Base-by-base conservation (phyloP, 2,113 vertebrate genomes). In the Nettapus auritus region DNA sequence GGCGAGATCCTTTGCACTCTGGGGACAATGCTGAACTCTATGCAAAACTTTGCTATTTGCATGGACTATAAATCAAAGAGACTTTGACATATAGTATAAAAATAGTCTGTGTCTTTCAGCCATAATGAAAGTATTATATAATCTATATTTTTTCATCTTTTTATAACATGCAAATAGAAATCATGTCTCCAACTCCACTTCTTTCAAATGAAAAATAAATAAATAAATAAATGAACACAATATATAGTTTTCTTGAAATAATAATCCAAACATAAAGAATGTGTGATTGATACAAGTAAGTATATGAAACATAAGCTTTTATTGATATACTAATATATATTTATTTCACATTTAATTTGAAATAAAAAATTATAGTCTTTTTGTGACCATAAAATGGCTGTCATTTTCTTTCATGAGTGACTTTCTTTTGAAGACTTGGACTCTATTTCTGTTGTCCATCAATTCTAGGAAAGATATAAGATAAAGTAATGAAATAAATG, bases 221-320 rank as follows among this genome's bases (percentile, higher is more conserved):
- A 70, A 44, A 50, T 36, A 10, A 3, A 26, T n/a, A 62, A 17
- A 29, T 46, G 68, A 18, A 50, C 12, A 40, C 3, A 52, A 13
- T 59, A 0, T 8, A 16, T 8, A 36, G 1, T 18, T 8, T 69
- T 57, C 67, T 76, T 82, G 14, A 76, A 82, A 71, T 34, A 80
- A 31, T 17, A 68, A 71, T 56, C 15, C 23, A 82, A 67, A 36
- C 7, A 17, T 22, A 56, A 86, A 63, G 3, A 60, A 66, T 40
- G 1, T 46, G 16, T 46, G 21, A 40, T 19, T 73, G 6, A 60
- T 42, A 29, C 0, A 0, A 81, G 1, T 7, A 69, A 76, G 56
- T 53, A 7, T 3, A 52, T 26, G 18, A 70, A 89, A 53, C 2
- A 21, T 36, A 52, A 56, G 2, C 0, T 13, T 53, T 78, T 69